A percentile compares a stretch with the other conserved stretches of the same genome.
Conservation (phyloP, 1,140 invertebrate genomes). For the Meloidogyne hapla region DNA sequence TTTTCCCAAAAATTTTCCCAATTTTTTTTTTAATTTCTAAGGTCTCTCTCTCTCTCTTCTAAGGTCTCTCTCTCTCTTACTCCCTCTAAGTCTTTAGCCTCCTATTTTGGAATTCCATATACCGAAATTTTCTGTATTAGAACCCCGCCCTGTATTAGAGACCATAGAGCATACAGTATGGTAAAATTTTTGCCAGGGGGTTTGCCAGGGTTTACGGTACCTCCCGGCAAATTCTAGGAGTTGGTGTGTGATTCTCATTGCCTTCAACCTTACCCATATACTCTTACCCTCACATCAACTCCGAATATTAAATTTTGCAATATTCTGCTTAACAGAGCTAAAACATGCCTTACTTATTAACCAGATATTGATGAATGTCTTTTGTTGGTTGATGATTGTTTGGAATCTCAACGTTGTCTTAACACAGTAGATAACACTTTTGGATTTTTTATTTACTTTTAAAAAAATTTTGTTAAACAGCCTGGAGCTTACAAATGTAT, state of each 20-base stretch:
- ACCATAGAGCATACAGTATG: no score
- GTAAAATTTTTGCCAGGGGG: no score
- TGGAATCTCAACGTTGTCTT: constrained; percentile 61
- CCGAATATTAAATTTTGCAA: background rate
- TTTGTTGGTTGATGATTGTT: constrained; percentile 56
- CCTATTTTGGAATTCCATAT: no score
- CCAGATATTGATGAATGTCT: constrained; percentile 63
- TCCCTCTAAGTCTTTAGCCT: no score
- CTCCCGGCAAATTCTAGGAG: no score
- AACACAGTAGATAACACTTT: constrained; percentile 43
- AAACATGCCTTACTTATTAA: background rate
- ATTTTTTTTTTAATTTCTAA: background rate
- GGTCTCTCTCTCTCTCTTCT: no score
- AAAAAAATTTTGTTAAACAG: constrained; percentile 1
- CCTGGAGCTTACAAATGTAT: constrained; percentile 71
- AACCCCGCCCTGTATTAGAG: no score
- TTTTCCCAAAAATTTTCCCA: background rate
- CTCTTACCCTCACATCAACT: no score
- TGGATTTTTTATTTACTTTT: background rate
- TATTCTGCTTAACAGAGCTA: background rate
- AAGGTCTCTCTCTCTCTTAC: no score
- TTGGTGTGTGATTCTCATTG: no score
- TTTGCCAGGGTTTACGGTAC: no score
- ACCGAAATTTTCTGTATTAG: no score
- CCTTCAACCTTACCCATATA: background rate